These are phyloP conservation scores for Seira sanloemensis DNA, from an alignment of 2,888 invertebrate species.

Conservation along the genomic window DNA sequence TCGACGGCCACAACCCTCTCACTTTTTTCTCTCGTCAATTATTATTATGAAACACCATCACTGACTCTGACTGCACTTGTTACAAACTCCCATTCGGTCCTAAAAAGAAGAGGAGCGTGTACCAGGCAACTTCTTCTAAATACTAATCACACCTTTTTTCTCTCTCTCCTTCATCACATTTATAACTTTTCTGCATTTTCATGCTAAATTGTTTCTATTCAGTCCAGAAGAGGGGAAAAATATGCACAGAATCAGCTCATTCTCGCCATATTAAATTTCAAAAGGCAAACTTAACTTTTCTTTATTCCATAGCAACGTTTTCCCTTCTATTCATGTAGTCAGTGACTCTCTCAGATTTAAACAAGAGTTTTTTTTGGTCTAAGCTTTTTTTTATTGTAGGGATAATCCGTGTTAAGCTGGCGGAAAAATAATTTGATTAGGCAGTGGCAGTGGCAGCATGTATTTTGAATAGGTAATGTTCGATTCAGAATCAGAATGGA, in stretches of 20 bases:
- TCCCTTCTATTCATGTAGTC: slow-evolving; percentile 12
- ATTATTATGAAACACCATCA: not conserved
- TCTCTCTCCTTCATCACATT: not conserved
- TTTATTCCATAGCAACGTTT: slow-evolving; percentile 5
- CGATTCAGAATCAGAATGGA: not conserved
- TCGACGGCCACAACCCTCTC: not conserved
- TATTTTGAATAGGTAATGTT: not conserved
- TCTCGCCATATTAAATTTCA: not conserved
- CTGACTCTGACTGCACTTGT: not conserved
- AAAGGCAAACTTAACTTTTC: not conserved
- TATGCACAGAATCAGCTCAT: not conserved
- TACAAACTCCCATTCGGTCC: not conserved
- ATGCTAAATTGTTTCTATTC: not conserved
- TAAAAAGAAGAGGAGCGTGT: no score
- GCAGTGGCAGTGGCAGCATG: not conserved
- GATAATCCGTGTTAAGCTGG: not conserved
- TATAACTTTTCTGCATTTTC: not conserved
- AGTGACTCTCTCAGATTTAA: not conserved
- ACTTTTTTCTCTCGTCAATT: not conserved
- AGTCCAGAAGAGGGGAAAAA: no score
- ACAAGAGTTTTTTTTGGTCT: not conserved
- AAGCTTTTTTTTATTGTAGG: no score
- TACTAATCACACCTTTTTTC: not conserved
- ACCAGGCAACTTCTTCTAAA: not conserved
- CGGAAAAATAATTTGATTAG: not conserved